phyloP scores from a whole-genome alignment of 2,888 invertebrate genomes.

The Hydraecia micacea region DNA sequence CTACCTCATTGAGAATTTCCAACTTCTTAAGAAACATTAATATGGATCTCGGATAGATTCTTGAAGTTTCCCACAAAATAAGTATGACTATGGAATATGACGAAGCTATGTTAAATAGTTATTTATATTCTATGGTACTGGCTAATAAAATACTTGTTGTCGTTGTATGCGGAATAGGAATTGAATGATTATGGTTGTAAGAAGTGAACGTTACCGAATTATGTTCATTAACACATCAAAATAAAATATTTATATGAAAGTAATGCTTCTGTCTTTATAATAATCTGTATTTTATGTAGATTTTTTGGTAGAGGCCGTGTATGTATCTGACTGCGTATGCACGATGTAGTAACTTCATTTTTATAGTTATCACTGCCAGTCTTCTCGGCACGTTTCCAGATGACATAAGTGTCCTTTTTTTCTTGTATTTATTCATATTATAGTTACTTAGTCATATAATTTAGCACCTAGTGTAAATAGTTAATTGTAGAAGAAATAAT shows the following conservation, averaged over 20 bases:
- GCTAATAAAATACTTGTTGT: slow-evolving; percentile 40
- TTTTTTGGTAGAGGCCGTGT: background rate
- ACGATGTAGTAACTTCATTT: background rate
- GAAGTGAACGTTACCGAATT: slow-evolving; percentile 34
- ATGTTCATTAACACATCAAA: slow-evolving; percentile 24
- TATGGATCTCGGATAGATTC: slow-evolving; percentile 32
- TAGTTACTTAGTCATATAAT: background rate
- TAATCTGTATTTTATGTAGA: background rate
- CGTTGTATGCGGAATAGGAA: slow-evolving; percentile 50
- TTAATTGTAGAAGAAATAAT: background rate
- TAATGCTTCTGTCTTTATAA: slow-evolving; percentile 1
- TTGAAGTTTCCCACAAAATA: slow-evolving; percentile 49
- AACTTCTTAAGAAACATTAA: slow-evolving; percentile 9
- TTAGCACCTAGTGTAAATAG: background rate
- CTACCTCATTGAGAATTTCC: background rate
- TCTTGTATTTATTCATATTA: background rate
- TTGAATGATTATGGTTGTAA: slow-evolving; percentile 41
- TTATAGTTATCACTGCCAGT: background rate
- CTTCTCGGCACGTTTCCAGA: background rate
- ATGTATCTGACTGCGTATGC: background rate
- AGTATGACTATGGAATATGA: slow-evolving; percentile 9
- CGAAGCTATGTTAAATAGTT: slow-evolving; percentile 34
- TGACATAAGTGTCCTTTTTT: background rate
- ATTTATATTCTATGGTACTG: slow-evolving; percentile 51
- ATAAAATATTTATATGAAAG: slow-evolving; percentile 1